Conservation (phyloP, 1,140 invertebrate genomes). For the Dendrolimus kikuchii region DNA sequence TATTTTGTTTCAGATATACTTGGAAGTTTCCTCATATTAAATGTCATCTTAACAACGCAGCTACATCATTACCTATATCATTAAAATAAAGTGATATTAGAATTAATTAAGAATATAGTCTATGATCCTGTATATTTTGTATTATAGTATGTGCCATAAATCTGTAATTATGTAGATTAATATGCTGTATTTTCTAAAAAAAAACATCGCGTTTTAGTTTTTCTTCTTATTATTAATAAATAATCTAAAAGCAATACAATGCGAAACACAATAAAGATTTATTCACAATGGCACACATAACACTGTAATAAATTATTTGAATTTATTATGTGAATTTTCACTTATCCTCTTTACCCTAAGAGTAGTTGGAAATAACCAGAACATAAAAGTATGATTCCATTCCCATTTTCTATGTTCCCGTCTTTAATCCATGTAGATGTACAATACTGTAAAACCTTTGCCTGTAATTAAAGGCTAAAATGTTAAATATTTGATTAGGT, state of each 20-base stretch:
- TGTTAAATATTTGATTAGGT: too few relatives aligned
- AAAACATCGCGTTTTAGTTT: constrained; percentile 34
- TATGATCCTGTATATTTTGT: constrained; percentile 69
- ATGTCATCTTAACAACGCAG: constrained; percentile 29
- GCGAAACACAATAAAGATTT: constrained; percentile 56
- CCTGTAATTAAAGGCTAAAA: too few relatives aligned
- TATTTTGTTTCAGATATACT: constrained; percentile 36
- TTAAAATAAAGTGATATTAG: constrained; percentile 69
- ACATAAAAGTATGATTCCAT: too few relatives aligned
- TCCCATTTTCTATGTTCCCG: too few relatives aligned
- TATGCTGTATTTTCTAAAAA: constrained; percentile 60
- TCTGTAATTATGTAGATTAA: constrained; percentile 51
- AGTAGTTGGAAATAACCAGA: too few relatives aligned
- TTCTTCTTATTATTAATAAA: constrained; percentile 31
- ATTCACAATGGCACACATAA: constrained; percentile 60
- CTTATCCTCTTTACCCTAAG: too few relatives aligned
- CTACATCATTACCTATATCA: constrained; percentile 58
- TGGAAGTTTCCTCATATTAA: constrained; percentile 33
- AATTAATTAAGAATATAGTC: constrained; percentile 47
- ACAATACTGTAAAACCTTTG: too few relatives aligned
- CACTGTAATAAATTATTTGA: constrained; percentile 46
- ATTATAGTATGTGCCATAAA: constrained; percentile 66
- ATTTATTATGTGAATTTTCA: constrained; percentile 4
- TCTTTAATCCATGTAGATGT: too few relatives aligned
- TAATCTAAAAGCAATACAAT: constrained; percentile 55